Percentiles rank a stretch among this genome's conserved stretches.
These are phyloP conservation scores for Thunnus albacares DNA, from an alignment of 2,797 vertebrate genomes.

Conservation along the genomic window DNA sequence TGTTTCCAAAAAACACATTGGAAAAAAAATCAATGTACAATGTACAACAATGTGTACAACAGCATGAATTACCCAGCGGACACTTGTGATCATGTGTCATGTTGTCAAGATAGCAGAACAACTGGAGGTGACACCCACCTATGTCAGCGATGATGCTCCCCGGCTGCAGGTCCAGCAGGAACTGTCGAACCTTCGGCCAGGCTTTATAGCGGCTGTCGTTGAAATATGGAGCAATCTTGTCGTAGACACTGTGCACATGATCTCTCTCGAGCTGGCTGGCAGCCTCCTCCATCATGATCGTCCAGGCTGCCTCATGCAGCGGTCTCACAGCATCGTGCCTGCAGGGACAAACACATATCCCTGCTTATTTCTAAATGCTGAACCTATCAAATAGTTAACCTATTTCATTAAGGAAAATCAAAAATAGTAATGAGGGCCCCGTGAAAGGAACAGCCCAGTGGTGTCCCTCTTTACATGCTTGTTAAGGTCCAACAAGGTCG, in stretches of 20 bases:
- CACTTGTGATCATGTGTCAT: not conserved
- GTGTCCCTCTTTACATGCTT: slow-evolving; percentile 26
- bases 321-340: slow-evolving; percentile 70
- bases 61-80: not conserved
- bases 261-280: slow-evolving; percentile 86
- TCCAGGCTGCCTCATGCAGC: slow-evolving; percentile 69
- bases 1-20: not conserved
- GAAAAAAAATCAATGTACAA: not conserved
- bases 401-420: not conserved
- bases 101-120: not conserved
- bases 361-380: slow-evolving; percentile 8
- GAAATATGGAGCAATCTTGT: slow-evolving; percentile 90
- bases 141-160: slow-evolving; percentile 87
- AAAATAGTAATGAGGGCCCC: not conserved
- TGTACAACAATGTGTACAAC: no score
- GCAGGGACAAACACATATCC: slow-evolving; percentile 40
- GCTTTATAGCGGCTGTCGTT: slow-evolving; percentile 87
- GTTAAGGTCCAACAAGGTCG: slow-evolving; percentile 46
- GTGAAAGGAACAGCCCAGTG: not conserved
- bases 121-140: slow-evolving; percentile 65
- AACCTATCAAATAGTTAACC: slow-evolving; percentile 2
- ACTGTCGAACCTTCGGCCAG: slow-evolving; percentile 88
- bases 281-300: slow-evolving; percentile 86
- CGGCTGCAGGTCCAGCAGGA: slow-evolving; percentile 86
- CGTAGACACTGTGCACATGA: slow-evolving; percentile 86